Evolutionary conservation across 1,140 invertebrate genomes (phyloP).

Genomic region (Apis cerana): DNA sequence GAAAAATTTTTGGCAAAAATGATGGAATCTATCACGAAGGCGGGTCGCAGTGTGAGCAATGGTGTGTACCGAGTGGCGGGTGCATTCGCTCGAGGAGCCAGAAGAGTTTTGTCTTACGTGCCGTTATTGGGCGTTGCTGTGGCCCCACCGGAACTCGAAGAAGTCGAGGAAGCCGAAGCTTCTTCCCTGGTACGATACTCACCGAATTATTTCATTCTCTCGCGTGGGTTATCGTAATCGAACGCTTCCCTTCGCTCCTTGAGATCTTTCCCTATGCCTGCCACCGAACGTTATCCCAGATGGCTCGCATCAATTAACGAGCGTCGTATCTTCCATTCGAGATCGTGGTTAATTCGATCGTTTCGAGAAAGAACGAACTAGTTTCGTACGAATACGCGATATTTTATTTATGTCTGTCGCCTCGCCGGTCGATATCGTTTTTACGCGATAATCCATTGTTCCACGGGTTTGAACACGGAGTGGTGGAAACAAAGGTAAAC

Average conservation of each 20-base stretch:
- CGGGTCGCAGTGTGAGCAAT: slow-evolving; percentile 73
- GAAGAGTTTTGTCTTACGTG: slow-evolving; percentile 73
- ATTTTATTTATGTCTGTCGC: slow-evolving; percentile 9
- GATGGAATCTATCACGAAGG: slow-evolving; percentile 78
- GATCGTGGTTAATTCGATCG: slow-evolving; percentile 16
- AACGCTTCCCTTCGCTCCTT: background rate
- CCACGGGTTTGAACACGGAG: background rate
- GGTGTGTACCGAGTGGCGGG: slow-evolving; percentile 75
- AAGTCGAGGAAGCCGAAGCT: background rate
- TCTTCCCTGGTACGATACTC: slow-evolving; percentile 32
- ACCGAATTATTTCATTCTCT: too few relatives aligned
- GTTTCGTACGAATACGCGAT: background rate
- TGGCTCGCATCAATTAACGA: slow-evolving; percentile 10
- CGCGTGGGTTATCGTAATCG: background rate
- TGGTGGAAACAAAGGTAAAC: slow-evolving; percentile 50
- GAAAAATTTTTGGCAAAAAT: background rate
- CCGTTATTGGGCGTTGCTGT: slow-evolving; percentile 72
- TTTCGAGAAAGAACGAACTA: background rate
- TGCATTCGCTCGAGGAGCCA: slow-evolving; percentile 72
- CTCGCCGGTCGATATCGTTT: slow-evolving; percentile 1
- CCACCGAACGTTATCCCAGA: background rate
- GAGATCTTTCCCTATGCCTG: background rate
- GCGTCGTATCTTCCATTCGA: slow-evolving; percentile 14
- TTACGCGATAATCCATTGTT: slow-evolving; percentile 29
- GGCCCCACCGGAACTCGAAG: slow-evolving; percentile 13